Base-by-base conservation (phyloP, 2,888 invertebrate species). In the Chouioia cunea region DNA sequence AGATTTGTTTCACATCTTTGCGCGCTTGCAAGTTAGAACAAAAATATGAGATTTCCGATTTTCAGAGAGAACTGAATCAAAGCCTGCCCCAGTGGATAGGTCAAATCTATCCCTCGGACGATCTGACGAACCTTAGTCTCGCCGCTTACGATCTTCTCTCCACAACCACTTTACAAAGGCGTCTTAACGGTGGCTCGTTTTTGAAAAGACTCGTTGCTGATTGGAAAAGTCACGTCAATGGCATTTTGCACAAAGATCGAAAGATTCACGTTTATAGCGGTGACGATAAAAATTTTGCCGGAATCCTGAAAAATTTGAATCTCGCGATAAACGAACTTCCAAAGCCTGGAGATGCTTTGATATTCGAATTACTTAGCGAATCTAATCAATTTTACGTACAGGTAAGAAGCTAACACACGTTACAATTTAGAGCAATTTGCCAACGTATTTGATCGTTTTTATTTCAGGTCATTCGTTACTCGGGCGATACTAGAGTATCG, bases 61-160 rank as follows among this genome's bases (percentile, higher is more conserved):
- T 67, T 20, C 18, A 74, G 74, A n/a, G 48, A 2, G 43, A 70
- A 23, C 50, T 70, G 10, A 67, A 71, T 20, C 62, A 68, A 65
- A 15, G 43, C 6, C 54, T 73, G 18, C 76, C 77, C 20, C 14
- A 53, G 1, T 77, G 76, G 76, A 58, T 71, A 87, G 52, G 48
- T 8, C 14, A 53, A 43, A 44, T 70, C 44, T 67, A 56, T 20
- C 60, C 88, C 2, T 85, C 86, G 74, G 86, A 87, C 50, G 86
- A 85, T 81, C 80, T 90, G 16, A 83, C 84, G 81, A 87, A 88
- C 47, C 80, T 88, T 2, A 88, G 88, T 0, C 80, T 87, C 65
- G 74, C 89, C 73, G 88, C 89, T 73, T 89, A 89, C 70, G 86
- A 88, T 10, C 87, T 89, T 83, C 87, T 88, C 86, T 77, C 88